Evolutionary conservation across 2,797 vertebrate species (phyloP).

Genomic region (Eulemur coronatus): DNA sequence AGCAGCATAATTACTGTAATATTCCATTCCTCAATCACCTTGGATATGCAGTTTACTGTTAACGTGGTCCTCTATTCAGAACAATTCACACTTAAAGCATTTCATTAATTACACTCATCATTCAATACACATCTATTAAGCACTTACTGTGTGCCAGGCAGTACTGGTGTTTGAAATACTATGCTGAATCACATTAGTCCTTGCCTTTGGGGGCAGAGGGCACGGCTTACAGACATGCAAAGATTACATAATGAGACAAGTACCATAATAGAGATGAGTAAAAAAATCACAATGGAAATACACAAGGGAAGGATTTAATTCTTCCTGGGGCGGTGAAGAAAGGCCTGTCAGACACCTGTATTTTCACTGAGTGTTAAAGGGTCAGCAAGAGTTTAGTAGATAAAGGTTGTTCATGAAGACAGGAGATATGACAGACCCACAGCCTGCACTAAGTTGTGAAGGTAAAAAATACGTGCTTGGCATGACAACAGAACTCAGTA

Average conservation of each 20-base stretch:
- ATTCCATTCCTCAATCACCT: neutral
- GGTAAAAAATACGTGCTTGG: neutral
- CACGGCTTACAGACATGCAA: neutral
- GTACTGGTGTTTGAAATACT: neutral
- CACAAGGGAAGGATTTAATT: neutral
- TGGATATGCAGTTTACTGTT: neutral
- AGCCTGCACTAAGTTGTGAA: neutral
- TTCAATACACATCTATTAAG: slow-evolving; percentile 6
- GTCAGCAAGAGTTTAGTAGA: neutral
- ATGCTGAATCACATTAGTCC: neutral
- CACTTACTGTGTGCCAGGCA: neutral
- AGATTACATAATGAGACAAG: neutral
- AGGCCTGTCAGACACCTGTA: neutral
- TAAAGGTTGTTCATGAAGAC: neutral
- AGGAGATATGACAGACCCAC: neutral
- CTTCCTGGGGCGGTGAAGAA: neutral
- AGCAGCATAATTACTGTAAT: neutral
- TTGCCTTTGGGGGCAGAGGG: neutral
- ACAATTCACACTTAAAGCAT: neutral
- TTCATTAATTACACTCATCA: neutral
- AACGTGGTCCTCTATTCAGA: neutral
- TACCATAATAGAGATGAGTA: neutral
- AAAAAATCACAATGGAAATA: neutral
- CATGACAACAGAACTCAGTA: neutral
- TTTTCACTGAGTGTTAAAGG: neutral